Evolutionary conservation across 2,797 vertebrate species (phyloP), one percentile per base, ranked within the genome.

Genomic region (Chelon auratus): DNA sequence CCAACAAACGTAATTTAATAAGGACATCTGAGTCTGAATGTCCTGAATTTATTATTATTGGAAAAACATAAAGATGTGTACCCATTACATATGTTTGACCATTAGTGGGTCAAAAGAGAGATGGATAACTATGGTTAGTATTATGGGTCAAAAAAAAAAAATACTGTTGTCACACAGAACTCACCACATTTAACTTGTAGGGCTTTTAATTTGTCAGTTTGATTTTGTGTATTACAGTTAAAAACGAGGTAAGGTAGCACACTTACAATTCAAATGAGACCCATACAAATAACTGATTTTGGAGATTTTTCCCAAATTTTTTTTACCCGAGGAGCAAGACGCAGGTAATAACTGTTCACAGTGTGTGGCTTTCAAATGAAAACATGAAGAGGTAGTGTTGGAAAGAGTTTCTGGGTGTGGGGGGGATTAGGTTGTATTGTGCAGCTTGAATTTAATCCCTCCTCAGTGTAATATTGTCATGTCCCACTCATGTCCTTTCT

Each of bases 381-480:
- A 26, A 1, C 24, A 26, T 26, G 24, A 26, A 26, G 24, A 26
- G 24, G 24, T 26, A 26, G 24, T 26, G 24, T 2, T 22, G 2
- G 22, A 22, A 22, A 22, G 47, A 14, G 12, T 61, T 39, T 50
- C 54, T 61, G 22, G 40, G 45, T 7, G 22, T 8, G 14, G 10
- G 45, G 9, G 58, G n/a, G 59, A 79, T 55, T 78, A 50, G 37
- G 57, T 43, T 42, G 40, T 42, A 42, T 60, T 62, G 54, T 59
- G 54, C 20, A 20, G 52, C 45, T 26, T n/a, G 15, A 65, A 58
- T 65, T 20, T 68, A 86, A 78, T 83, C 71, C 51, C 33, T 73
- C 77, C 61, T 62, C 40, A 6, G 45, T 72, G 58, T 69, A 72
- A 75, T 81, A 74, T 72, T 70, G 39, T 14, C 52, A 45, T 62